Base-by-base conservation (phyloP, 2,113 vertebrate species). In the Phrynocephalus versicolor region DNA sequence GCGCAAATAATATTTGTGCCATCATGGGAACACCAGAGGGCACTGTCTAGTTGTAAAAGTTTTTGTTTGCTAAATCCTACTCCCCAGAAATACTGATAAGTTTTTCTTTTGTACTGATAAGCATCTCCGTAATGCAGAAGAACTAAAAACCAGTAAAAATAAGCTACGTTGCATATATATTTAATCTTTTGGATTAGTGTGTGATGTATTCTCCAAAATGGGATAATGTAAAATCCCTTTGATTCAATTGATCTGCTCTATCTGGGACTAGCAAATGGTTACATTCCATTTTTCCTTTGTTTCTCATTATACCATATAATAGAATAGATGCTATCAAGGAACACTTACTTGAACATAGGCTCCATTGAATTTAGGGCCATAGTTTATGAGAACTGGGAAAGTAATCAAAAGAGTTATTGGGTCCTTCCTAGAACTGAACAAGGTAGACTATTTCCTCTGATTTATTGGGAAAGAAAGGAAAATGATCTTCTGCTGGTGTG, bases 31-130 rank as follows among this genome's bases (percentile, higher is more conserved):
- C 91, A 89, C 86, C 1, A 64, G 94, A 91, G 89, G 90, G 88
- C 87, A 91, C 85, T 81, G 14, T 88, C 64, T 70, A 0, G 0
- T 74, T 84, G 79, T 51, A 79, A 81, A 84, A 86, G 81, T 10
- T 30, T 73, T 73, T 39, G 27, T 85, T 39, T 64, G 6, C 23
- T 35, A 19, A n/a, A 18, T 35, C n/a, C 6, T n/a, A 27, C 3
- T 64, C 7, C 25, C 15, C 39, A 35, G 57, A 37, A 27, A 6
- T 4, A 41, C 67, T 39, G 70, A 33, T 72, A 58, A 3, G 2
- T 25, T 86, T 74, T 23, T 71, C 10, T 58, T 37, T 58, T 37
- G 30, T 55, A 45, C 4, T 30, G 51, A 51, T 83, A 64, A 73
- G 27, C n/a, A 62, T 83, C 30, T 83, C 62, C 74, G 45, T 23